Conservation (phyloP, 2,113 vertebrate species). For the Lepus americanus region DNA sequence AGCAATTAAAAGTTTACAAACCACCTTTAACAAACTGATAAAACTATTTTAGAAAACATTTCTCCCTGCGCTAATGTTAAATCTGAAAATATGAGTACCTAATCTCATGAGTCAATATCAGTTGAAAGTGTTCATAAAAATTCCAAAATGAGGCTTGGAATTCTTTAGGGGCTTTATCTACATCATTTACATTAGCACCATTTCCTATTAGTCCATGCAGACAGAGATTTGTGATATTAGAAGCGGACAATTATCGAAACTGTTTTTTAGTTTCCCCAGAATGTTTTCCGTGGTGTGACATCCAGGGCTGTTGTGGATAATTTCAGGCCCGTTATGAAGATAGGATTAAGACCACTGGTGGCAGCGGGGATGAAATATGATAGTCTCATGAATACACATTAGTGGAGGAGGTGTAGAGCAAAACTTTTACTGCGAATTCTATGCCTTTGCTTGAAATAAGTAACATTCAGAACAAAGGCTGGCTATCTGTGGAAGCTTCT, state of each 20-base stretch:
- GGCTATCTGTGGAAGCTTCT: constrained; percentile 48
- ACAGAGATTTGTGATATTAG: constrained; percentile 32
- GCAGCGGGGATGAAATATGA: constrained; percentile 23
- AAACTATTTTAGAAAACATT: constrained; percentile 47
- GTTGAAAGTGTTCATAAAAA: constrained; percentile 43
- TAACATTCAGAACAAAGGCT: constrained; percentile 54
- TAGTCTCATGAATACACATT: background rate
- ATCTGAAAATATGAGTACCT: constrained; percentile 49
- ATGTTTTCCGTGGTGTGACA: constrained; percentile 38
- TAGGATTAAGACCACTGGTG: constrained; percentile 56
- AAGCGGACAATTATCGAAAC: constrained; percentile 22
- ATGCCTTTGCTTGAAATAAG: constrained; percentile 3
- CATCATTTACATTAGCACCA: background rate
- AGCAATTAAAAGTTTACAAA: constrained; percentile 69
- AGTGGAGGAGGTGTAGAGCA: constrained; percentile 13
- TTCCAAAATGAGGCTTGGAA: constrained; percentile 55
- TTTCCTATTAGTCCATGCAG: constrained; percentile 48
- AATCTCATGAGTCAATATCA: background rate
- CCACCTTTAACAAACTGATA: constrained; percentile 39
- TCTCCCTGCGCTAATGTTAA: constrained; percentile 58
- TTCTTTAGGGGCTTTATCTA: constrained; percentile 55
- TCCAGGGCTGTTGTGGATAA: background rate
- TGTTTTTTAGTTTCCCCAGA: constrained; percentile 46
- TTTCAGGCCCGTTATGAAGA: constrained; percentile 40
- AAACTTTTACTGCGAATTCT: constrained; percentile 32